Base-by-base conservation (phyloP, 2,888 invertebrate species). In the Lomographa bimaculata region DNA sequence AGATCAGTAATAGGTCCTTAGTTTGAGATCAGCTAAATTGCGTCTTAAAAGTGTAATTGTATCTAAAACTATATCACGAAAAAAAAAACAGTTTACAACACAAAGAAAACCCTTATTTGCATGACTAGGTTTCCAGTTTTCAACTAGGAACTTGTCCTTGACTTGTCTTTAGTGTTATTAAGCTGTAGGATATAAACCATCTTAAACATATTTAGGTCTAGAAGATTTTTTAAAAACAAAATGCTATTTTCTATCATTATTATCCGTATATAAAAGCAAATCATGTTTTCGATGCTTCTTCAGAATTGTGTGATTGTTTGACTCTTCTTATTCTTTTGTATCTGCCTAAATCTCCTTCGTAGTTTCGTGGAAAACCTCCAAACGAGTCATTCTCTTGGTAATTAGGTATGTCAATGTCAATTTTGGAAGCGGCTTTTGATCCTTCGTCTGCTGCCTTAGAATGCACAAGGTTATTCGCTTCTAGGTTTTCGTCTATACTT, bases 321-420 rank as follows among this genome's bases (percentile, higher is more conserved):
- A 81, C 66, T 17, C 74, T 71, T 41, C 83, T 71, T 66, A 87
- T 76, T 70, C 85, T 73, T 66, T 86, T 87, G 48, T 71, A 82
- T 38, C 86, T 65, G 19, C 66, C 65, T 30, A 77, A 55, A 44
- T 81, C 83, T 18, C 71, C 75, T 30, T 81, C 79, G 19, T 73
- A 75, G 46, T 59, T 76, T 18, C 62, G 62, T 1, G 76, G 73
- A 1, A 79, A 57, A 4, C 78, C 64, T 1, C 81, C 81, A 54
- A 84, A 80, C 0, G 78, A 70, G 34, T 80, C 85, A 41, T 67
- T 76, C 34, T 78, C 79, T 47, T 79, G 74, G 45, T 75, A 79
- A 45, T 68, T 69, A 1, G 66, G 65, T 11, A 56, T 54, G 47
- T 71, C 74, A 5, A 69, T 51, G 27, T 57, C 54, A 36, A 59